phyloP scores from a whole-genome alignment of 2,113 vertebrate genomes.

The Salminus brasiliensis region DNA sequence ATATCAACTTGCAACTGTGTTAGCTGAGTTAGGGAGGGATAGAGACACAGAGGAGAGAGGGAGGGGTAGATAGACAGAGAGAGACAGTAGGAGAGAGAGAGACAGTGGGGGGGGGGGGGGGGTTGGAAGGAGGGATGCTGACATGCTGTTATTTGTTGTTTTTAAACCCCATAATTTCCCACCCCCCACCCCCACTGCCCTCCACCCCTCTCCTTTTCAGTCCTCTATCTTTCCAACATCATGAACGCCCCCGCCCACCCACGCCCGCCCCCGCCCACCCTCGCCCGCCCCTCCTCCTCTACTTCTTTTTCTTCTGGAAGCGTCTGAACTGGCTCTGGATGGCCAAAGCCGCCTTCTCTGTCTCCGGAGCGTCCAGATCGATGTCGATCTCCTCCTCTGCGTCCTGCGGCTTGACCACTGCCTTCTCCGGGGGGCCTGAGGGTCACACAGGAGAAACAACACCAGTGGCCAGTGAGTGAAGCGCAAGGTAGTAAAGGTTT shows the following conservation, averaged over 20 bases:
- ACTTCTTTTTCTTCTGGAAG: slow-evolving; percentile 57
- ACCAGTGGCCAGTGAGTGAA: too few relatives aligned
- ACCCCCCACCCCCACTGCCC: slow-evolving; percentile 22
- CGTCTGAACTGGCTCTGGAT: slow-evolving; percentile 59
- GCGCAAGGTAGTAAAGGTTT: not conserved
- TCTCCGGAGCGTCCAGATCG: slow-evolving; percentile 53
- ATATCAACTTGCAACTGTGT: not conserved
- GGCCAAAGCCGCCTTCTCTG: slow-evolving; percentile 53
- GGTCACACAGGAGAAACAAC: not conserved
- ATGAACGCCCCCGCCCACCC: not conserved
- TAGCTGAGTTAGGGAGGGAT: not conserved
- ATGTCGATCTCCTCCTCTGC: slow-evolving; percentile 56
- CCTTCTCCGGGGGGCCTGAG: slow-evolving; percentile 27
- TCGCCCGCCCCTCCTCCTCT: slow-evolving; percentile 8
- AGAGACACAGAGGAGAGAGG: not conserved
- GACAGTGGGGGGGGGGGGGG: not conserved
- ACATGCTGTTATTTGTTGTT: slow-evolving; percentile 51
- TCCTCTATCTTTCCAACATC: not conserved
- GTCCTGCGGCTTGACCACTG: slow-evolving; percentile 35
- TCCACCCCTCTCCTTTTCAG: slow-evolving; percentile 10
- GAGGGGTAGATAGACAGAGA: not conserved
- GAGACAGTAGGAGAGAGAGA: slow-evolving; percentile 10
- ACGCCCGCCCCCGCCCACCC: not conserved
- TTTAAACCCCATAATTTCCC: slow-evolving; percentile 44
- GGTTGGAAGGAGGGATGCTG: not conserved